Evolutionary conservation across 1,140 invertebrate species (phyloP).

Genomic region (Ditylenchus dipsaci): DNA sequence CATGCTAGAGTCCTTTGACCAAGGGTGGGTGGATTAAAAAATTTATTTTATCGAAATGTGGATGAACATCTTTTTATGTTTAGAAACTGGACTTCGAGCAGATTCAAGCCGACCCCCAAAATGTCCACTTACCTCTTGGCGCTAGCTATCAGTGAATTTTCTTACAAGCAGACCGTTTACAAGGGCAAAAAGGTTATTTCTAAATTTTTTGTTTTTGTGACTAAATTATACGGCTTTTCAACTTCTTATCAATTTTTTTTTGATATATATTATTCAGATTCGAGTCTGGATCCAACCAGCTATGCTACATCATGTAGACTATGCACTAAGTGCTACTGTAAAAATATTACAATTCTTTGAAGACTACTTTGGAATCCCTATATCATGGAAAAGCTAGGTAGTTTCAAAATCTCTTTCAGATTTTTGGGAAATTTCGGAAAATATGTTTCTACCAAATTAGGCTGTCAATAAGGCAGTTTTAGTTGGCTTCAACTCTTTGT

Average conservation of each 20-base stretch:
- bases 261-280: conserved; percentile 54
- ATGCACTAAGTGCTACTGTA: conserved; percentile 71
- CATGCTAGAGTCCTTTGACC: not conserved
- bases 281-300: conserved; percentile 74
- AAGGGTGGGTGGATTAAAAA: conserved; percentile 10
- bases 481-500: not conserved
- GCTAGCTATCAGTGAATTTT: conserved; percentile 59
- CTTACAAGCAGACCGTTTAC: conserved; percentile 21
- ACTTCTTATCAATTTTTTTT: not conserved
- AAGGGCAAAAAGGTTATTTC: conserved; percentile 17
- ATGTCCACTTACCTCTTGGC: conserved; percentile 61
- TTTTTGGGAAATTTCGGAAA: not conserved
- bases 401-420: too few relatives aligned
- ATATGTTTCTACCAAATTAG: not conserved
- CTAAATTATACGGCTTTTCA: not conserved
- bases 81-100: conserved; percentile 19
- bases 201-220: too few relatives aligned
- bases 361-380: conserved; percentile 77
- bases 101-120: conserved; percentile 40
- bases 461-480: not conserved
- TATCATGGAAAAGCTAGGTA: conserved; percentile 62
- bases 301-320: conserved; percentile 73
- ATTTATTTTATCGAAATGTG: not conserved
- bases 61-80: not conserved
- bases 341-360: conserved; percentile 77